Percentiles rank a stretch among this genome's conserved stretches.
phyloP scores from a whole-genome alignment of 2,797 vertebrate species.

The Xerus rutilus region DNA sequence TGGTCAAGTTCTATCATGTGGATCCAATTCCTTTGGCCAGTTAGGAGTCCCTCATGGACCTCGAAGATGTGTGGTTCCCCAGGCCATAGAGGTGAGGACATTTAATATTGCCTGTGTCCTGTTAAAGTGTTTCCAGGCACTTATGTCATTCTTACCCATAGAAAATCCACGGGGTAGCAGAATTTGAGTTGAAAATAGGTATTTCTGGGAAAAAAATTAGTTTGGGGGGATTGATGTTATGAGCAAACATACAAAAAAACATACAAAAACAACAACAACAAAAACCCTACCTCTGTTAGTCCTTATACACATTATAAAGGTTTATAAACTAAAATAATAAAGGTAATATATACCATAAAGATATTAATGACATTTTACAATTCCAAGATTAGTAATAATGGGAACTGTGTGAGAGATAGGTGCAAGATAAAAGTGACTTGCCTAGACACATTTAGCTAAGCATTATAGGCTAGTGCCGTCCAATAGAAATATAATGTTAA shows the following conservation, averaged over 20 bases:
- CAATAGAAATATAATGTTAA: not conserved
- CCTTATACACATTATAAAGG: not conserved
- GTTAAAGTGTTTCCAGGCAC: not conserved
- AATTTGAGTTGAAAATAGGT: constrained; percentile 48
- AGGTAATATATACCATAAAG: not conserved
- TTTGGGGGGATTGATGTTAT: not conserved
- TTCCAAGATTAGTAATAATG: constrained; percentile 16
- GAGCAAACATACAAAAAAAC: not conserved
- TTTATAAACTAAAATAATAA: constrained; percentile 31
- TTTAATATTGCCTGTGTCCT: not conserved
- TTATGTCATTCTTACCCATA: not conserved
- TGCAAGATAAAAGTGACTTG: not conserved
- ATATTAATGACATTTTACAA: constrained; percentile 1
- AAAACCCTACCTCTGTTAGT: not conserved
- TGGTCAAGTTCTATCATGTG: constrained; percentile 92
- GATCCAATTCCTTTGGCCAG: constrained; percentile 96
- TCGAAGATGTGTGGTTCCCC: constrained; percentile 87
- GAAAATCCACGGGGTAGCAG: not conserved
- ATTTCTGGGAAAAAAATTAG: constrained; percentile 20
- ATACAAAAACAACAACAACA: too few species aligned
- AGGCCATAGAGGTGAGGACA: constrained; percentile 90
- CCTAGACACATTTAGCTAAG: not conserved
- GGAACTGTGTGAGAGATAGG: not conserved
- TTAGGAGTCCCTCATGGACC: constrained; percentile 90
- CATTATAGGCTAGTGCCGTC: not conserved